Base-by-base conservation (phyloP, 2,797 vertebrate genomes). In the Euthynnus affinis region DNA sequence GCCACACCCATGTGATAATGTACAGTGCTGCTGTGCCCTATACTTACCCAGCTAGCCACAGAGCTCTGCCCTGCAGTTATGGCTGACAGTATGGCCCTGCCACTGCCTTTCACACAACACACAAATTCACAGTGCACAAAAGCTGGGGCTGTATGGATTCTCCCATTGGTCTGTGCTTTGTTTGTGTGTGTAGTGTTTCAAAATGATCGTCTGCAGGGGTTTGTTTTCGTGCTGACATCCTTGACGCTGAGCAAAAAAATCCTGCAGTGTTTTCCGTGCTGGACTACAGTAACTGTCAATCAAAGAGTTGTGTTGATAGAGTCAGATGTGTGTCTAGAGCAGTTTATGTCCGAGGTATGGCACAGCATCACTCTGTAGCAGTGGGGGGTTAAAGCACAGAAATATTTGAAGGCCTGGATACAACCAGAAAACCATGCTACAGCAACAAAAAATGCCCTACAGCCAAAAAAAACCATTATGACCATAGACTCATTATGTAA, bases 41-140 rank as follows among this genome's bases (percentile, higher is more conserved):
- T 94, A 95, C 90, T 95, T 94, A 94, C 88, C 76, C 91, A 77
- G 91, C 87, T 86, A 58, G 64, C 94, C 92, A 2, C 93, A 93
- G 81, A 88, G 81, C 89, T 91, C 88, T 92, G 88, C 90, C 89
- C 92, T 93, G 89, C 91, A 94, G 88, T 93, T 93, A 92, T 20
- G 66, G 75, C 74, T 70, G 61, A 83, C 79, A 81, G 12, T 76
- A 76, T 66, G 82, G 87, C 84, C 63, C 79, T 66, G 71, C 62
- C 66, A 81, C 80, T 48, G 86, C 78, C 85, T 80, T 87, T 91
- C 74, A 72, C 87, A 83, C 91, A 88, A 71, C 84, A 81, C 79
- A 44, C 65, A 58, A 48, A 17, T 62, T 40, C 58, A 22, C 74
- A 59, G 56, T 5, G 49, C 66, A 62, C 81, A 73, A 48, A 81